These are phyloP conservation scores for Nezara viridula DNA, from an alignment of 2,888 invertebrate species.

Conservation along the genomic window DNA sequence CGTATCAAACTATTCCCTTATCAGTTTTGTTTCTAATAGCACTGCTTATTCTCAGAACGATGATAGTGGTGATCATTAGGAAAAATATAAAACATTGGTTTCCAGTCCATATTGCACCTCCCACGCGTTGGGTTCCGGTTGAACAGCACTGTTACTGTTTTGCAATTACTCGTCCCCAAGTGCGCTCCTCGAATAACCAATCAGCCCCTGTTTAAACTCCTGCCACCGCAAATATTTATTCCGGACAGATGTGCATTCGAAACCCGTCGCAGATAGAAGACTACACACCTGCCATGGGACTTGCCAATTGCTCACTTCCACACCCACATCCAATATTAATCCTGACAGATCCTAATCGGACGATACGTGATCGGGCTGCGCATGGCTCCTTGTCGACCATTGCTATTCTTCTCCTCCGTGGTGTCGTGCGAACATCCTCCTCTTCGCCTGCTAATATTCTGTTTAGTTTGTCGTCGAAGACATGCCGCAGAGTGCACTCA, in stretches of 20 bases:
- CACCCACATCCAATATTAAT: constrained; percentile 4
- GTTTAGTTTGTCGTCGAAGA: not conserved
- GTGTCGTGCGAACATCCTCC: constrained; percentile 28
- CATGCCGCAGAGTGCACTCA: not conserved
- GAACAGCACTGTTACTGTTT: not conserved
- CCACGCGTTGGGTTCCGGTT: not conserved
- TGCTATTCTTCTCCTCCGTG: not conserved
- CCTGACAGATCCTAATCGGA: not conserved
- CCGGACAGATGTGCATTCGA: not conserved
- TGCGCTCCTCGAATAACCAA: constrained; percentile 7
- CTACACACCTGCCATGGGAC: not conserved
- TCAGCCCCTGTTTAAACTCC: not conserved
- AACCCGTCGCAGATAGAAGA: not conserved
- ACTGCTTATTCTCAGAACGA: not conserved
- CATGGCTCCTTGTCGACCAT: not conserved
- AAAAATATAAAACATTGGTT: not conserved
- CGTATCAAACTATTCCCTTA: not conserved
- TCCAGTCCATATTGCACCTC: not conserved
- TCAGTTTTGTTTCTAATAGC: not conserved
- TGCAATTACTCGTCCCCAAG: not conserved
- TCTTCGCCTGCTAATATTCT: not conserved
- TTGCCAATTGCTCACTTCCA: not conserved
- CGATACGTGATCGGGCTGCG: not conserved
- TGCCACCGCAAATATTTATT: constrained; percentile 10
- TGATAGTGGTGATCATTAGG: not conserved